These are phyloP conservation scores for Aphelinus certus DNA, from an alignment of 1,140 invertebrate genomes.

Conservation along the genomic window DNA sequence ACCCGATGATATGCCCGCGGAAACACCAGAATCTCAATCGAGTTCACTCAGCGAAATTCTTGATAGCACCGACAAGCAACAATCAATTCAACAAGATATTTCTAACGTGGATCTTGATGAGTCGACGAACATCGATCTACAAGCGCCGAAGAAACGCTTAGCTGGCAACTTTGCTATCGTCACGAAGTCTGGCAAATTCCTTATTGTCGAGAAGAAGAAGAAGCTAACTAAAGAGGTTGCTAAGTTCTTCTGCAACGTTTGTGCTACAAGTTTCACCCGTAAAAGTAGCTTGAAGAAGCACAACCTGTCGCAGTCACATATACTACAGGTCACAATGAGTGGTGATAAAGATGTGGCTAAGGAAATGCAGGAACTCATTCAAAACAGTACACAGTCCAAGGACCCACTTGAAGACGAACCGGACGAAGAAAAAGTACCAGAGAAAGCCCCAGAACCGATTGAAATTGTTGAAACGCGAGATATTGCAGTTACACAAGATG, in stretches of 20 bases:
- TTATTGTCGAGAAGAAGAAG: conserved; percentile 62
- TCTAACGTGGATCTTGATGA: conserved; percentile 29
- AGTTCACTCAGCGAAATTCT: conserved; percentile 16
- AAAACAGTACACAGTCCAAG: neutral
- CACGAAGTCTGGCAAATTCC: conserved; percentile 59
- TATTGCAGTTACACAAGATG: too few species aligned
- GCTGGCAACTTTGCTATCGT: conserved; percentile 59
- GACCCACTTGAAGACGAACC: neutral
- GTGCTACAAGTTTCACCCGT: conserved; percentile 60
- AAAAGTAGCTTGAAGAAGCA: conserved; percentile 64
- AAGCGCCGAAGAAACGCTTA: conserved; percentile 51
- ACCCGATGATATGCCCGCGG: neutral
- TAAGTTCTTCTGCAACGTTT: conserved; percentile 61
- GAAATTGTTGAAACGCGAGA: too few species aligned
- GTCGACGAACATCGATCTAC: conserved; percentile 43
- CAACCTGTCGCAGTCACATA: conserved; percentile 60
- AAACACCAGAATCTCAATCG: neutral
- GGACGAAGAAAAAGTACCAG: neutral
- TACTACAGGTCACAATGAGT: conserved; percentile 47
- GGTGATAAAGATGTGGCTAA: conserved; percentile 16
- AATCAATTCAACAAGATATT: neutral
- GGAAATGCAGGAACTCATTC: neutral
- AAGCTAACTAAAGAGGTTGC: conserved; percentile 62
- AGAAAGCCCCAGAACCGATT: neutral
- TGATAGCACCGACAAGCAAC: conserved; percentile 11